Evolutionary conservation across 1,140 invertebrate genomes (phyloP).

Genomic region (Cepaea nemoralis): DNA sequence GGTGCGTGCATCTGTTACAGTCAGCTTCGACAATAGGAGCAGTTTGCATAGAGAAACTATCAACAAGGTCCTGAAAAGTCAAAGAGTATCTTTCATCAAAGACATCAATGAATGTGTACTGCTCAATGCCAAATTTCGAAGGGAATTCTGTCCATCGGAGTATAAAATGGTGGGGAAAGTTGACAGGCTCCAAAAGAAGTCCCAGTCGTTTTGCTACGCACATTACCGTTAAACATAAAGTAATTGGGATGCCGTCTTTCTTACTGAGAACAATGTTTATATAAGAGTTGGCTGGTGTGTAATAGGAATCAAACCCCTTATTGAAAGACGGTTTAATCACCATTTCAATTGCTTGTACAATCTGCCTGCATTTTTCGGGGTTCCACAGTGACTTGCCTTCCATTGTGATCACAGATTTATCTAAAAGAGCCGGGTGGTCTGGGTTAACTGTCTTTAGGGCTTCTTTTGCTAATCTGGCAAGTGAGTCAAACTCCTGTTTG

Average conservation of each 20-base stretch:
- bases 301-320: constrained; percentile 2
- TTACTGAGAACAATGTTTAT: constrained; percentile 21
- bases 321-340: constrained; percentile 6
- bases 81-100: constrained; percentile 3
- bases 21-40: neutral
- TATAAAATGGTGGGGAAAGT: constrained; percentile 23
- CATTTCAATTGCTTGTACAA: constrained; percentile 13
- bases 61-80: constrained; percentile 10
- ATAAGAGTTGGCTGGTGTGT: neutral
- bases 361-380: constrained; percentile 9
- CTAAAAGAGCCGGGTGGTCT: neutral
- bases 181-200: constrained; percentile 26
- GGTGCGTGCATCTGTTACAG: constrained; percentile 7
- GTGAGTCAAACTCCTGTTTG: constrained; percentile 11
- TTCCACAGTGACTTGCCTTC: constrained; percentile 10
- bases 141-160: constrained; percentile 23
- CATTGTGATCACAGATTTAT: neutral
- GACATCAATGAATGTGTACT: constrained; percentile 26
- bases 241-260: constrained; percentile 24
- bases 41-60: neutral
- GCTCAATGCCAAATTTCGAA: neutral
- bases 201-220: constrained; percentile 17
- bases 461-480: constrained; percentile 13
- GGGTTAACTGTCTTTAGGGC: neutral
- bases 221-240: constrained; percentile 20